Percentiles rank a stretch among this genome's conserved stretches.
These are phyloP conservation scores for Odobenus rosmarus DNA, from an alignment of 2,113 vertebrate genomes.

Conservation along the genomic window DNA sequence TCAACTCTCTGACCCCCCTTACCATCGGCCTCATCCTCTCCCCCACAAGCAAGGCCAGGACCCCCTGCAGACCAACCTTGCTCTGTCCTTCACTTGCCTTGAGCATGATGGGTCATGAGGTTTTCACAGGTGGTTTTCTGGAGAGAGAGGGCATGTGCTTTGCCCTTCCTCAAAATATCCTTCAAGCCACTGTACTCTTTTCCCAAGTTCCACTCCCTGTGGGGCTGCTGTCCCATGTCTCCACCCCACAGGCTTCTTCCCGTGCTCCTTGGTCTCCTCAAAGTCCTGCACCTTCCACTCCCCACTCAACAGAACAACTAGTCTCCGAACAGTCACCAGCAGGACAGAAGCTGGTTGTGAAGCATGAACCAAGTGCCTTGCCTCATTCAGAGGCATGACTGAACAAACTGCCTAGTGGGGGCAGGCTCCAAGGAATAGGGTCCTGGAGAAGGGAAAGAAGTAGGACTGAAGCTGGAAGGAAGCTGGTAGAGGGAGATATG, in stretches of 20 bases:
- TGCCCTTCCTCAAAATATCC: neutral
- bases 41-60: rapidly evolving
- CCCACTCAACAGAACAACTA: rapidly evolving
- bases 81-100: neutral
- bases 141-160: too few species aligned
- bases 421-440: neutral
- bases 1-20: neutral
- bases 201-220: neutral
- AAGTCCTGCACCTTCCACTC: rapidly evolving
- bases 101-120: neutral
- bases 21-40: neutral
- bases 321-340: neutral
- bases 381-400: rapidly evolving
- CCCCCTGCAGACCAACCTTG: neutral
- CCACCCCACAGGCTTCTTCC: too few species aligned
- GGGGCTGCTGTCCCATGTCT: neutral
- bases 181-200: neutral
- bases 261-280: rapidly evolving
- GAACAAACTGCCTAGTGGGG: rapidly evolving
- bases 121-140: neutral
- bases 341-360: rapidly evolving
- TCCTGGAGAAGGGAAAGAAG: neutral
- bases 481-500: neutral
- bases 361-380: neutral
- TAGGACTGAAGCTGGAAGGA: neutral